Percentiles rank a stretch among this genome's conserved stretches.
Evolutionary conservation across 2,113 vertebrate genomes (phyloP).

Genomic region (Prinia subflava): DNA sequence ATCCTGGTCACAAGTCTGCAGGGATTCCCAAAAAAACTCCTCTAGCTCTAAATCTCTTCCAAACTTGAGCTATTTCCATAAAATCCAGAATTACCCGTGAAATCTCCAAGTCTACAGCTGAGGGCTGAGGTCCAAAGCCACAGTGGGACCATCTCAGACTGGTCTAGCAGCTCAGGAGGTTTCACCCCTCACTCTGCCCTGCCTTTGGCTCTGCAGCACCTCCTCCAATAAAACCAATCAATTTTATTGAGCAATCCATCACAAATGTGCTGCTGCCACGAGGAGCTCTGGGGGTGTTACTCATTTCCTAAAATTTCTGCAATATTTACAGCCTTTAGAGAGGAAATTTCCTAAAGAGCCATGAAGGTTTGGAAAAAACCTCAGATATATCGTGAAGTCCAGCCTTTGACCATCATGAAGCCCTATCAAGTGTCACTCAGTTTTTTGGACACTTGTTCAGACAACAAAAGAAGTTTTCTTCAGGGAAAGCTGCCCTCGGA

Average conservation of each 20-base stretch:
- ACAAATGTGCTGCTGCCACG: accelerated
- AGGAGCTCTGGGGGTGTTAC: neutral
- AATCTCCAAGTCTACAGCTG: neutral
- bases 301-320: accelerated
- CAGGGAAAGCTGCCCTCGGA: neutral
- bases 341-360: neutral
- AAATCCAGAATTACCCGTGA: neutral
- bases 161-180: accelerated
- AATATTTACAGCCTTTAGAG: neutral
- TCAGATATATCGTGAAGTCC: neutral
- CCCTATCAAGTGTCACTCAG: neutral
- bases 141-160: accelerated
- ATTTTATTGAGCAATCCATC: neutral
- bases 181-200: neutral
- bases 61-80: neutral
- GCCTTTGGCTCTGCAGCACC: neutral
- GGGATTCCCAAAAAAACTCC: neutral
- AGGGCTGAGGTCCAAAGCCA: neutral
- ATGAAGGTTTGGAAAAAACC: neutral
- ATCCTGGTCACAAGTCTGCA: accelerated
- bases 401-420: neutral
- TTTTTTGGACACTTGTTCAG: neutral
- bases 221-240: neutral
- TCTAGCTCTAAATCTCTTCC: neutral
- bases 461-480: neutral